A percentile compares a stretch with the other conserved stretches of the same genome.
Evolutionary conservation across 2,113 vertebrate species (phyloP).

Genomic region (Mustelus asterias): DNA sequence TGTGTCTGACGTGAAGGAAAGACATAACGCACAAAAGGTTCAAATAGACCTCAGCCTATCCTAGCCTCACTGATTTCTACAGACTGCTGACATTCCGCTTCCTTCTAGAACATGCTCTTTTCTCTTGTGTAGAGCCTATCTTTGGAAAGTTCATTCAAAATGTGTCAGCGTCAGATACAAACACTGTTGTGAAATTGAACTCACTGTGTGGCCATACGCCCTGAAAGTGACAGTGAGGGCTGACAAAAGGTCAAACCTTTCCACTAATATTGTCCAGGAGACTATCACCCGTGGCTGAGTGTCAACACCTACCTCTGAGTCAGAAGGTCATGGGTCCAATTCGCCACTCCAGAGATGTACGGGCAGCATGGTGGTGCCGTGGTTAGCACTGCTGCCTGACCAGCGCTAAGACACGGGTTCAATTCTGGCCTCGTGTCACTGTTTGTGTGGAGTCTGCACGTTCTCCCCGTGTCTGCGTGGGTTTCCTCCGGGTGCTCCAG

Average conservation of each 20-base stretch:
- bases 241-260: not conserved
- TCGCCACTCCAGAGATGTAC: not conserved
- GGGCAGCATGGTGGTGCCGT: no score
- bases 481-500: no score
- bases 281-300: no score
- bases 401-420: no score
- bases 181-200: not conserved
- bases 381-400: no score
- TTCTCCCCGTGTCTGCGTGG: no score
- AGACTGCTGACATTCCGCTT: not conserved
- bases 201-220: not conserved
- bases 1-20: not conserved
- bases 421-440: no score
- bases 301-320: no score
- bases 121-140: not conserved
- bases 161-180: not conserved
- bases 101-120: not conserved
- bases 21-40: not conserved
- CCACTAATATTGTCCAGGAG: not conserved
- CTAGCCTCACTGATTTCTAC: not conserved
- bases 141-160: not conserved
- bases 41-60: not conserved
- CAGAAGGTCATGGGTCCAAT: not conserved
- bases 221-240: not conserved
- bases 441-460: no score